phyloP scores from a whole-genome alignment of 1,140 invertebrate genomes.

The Papilio polytes region DNA sequence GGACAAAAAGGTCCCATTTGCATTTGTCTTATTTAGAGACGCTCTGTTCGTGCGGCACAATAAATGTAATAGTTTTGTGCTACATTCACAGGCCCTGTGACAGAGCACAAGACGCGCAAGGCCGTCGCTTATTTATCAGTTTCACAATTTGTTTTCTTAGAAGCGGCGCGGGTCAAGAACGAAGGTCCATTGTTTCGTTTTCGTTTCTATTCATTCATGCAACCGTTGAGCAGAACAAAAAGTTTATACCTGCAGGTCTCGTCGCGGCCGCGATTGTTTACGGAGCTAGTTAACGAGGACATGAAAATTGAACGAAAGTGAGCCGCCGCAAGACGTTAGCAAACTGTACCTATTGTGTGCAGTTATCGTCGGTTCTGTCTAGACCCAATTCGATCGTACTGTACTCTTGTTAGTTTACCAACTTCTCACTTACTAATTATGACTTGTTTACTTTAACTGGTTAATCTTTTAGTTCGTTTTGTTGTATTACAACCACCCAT shows the following conservation, averaged over 20 bases:
- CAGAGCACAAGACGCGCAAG: slow-evolving; percentile 30
- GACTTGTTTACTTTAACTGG: background rate
- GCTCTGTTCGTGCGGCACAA: background rate
- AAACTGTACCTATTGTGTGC: background rate
- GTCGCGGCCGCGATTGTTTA: slow-evolving; percentile 26
- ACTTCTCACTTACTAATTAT: slow-evolving; percentile 7
- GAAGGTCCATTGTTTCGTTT: slow-evolving; percentile 35
- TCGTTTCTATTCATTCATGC: slow-evolving; percentile 38
- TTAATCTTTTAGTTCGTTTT: background rate
- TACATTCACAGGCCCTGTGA: slow-evolving; percentile 31
- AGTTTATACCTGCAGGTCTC: slow-evolving; percentile 18
- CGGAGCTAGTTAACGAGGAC: slow-evolving; percentile 6
- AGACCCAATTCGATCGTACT: background rate
- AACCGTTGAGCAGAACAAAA: slow-evolving; percentile 20
- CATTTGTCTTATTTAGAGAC: background rate
- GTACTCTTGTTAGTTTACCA: background rate
- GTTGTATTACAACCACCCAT: background rate
- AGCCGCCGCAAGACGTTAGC: slow-evolving; percentile 1
- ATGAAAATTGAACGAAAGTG: slow-evolving; percentile 27
- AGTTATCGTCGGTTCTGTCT: background rate
- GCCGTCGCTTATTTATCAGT: slow-evolving; percentile 32
- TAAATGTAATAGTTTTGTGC: slow-evolving; percentile 35
- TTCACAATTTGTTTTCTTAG: slow-evolving; percentile 38
- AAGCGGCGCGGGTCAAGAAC: slow-evolving; percentile 36
- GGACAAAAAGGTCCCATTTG: slow-evolving; percentile 3